Evolutionary conservation across 2,113 vertebrate genomes (phyloP).

Genomic region (Hylia prasina): DNA sequence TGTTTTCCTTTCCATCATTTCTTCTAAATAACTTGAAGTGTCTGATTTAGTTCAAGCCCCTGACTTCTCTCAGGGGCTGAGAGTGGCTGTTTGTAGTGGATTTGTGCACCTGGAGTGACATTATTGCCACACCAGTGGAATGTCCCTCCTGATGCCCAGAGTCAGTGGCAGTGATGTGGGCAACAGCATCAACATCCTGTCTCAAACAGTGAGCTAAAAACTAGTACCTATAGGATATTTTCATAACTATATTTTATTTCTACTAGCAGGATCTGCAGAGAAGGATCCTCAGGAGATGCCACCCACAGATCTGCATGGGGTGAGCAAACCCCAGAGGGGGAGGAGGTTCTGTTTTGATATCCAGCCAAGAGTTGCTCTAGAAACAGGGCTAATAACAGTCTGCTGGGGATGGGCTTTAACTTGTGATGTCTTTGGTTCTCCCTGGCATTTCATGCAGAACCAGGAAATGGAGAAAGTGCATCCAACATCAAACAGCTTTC

Average conservation of each 20-base stretch:
- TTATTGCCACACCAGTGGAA: neutral
- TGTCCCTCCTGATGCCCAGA: neutral
- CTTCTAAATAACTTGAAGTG: neutral
- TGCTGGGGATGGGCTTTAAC: constrained; percentile 46
- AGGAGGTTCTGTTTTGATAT: constrained; percentile 49
- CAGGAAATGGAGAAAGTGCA: constrained; percentile 40
- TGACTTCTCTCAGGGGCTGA: neutral
- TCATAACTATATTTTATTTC: neutral
- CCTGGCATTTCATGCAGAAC: neutral
- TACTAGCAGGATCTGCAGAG: neutral
- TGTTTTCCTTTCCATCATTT: neutral
- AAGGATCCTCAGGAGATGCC: constrained; percentile 7
- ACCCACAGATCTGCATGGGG: constrained; percentile 39
- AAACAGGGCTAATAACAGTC: constrained; percentile 38
- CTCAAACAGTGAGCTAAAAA: neutral
- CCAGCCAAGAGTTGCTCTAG: constrained; percentile 30
- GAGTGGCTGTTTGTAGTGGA: neutral
- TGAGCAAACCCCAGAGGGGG: constrained; percentile 40
- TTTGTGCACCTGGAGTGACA: neutral
- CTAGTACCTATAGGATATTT: neutral
- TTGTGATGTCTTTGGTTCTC: constrained; percentile 52
- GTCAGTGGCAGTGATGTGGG: neutral
- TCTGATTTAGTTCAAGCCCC: neutral
- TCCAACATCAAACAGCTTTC: constrained; percentile 52
- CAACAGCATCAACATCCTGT: neutral